phyloP scores from a whole-genome alignment of 1,140 invertebrate species.

The Drosophila guanche region DNA sequence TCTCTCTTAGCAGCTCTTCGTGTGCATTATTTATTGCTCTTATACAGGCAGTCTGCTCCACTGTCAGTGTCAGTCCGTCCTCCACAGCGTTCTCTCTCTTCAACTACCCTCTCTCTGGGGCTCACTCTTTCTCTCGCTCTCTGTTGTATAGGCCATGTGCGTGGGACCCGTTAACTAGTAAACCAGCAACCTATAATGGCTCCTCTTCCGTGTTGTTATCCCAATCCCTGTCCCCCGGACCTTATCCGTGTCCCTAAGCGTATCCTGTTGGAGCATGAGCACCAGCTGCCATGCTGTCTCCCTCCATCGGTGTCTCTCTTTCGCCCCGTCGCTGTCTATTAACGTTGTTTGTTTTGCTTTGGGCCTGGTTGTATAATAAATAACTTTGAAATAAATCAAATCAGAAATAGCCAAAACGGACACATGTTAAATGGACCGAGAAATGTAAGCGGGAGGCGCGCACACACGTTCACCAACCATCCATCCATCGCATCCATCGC shows the following conservation, averaged over 20 bases:
- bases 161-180: constrained; percentile 69
- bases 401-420: constrained; percentile 31
- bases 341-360: constrained; percentile 28
- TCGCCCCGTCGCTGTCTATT: constrained; percentile 8
- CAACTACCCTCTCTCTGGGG: constrained; percentile 5
- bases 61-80: constrained; percentile 51
- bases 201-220: constrained; percentile 58
- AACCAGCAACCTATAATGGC: constrained; percentile 69
- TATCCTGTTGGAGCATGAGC: constrained; percentile 46
- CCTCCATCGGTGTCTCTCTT: neutral
- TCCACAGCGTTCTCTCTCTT: neutral
- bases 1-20: constrained; percentile 39
- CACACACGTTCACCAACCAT: constrained; percentile 6
- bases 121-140: constrained; percentile 11
- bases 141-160: constrained; percentile 22
- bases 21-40: constrained; percentile 62
- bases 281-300: constrained; percentile 25
- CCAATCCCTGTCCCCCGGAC: constrained; percentile 27
- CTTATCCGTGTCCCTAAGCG: constrained; percentile 10
- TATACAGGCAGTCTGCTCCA: constrained; percentile 53
- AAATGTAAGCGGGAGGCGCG: constrained; percentile 67
- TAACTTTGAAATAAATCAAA: constrained; percentile 67
- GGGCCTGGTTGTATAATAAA: constrained; percentile 62
- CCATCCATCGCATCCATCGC: constrained; percentile 1
- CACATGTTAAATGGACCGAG: constrained; percentile 68